phyloP scores from a whole-genome alignment of 2,797 vertebrate genomes.

The Manis pentadactyla region DNA sequence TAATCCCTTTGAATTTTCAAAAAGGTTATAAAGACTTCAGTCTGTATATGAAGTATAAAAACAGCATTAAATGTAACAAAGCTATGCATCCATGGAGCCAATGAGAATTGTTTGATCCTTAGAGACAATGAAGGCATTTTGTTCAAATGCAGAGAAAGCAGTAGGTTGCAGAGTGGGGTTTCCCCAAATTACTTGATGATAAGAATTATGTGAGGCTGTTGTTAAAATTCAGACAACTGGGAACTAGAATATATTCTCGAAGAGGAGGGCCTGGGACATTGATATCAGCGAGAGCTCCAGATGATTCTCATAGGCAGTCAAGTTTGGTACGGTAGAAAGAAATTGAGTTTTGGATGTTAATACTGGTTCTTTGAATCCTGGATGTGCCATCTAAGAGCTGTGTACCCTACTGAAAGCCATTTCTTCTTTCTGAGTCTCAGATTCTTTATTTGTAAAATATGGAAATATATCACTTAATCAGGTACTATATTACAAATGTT shows the following conservation, averaged over 20 bases:
- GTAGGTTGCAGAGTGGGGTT: background rate
- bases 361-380: background rate
- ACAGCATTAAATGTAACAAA: background rate
- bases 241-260: background rate
- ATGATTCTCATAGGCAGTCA: background rate
- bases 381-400: background rate
- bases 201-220: background rate
- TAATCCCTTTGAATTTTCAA: background rate
- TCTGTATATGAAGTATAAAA: background rate
- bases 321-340: background rate
- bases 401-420: background rate
- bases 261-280: background rate
- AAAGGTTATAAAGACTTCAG: background rate
- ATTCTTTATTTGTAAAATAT: background rate
- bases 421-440: background rate
- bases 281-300: background rate
- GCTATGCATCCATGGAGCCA: background rate
- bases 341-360: background rate
- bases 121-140: background rate
- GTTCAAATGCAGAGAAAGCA: background rate
- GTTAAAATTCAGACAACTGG: background rate
- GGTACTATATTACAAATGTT: background rate
- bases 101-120: background rate
- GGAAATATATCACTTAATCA: background rate
- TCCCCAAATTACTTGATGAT: background rate